Evolutionary conservation across 2,797 vertebrate genomes (phyloP), one percentile per base, ranked within the genome.

Genomic region (Neosilurus mollespiculum): DNA sequence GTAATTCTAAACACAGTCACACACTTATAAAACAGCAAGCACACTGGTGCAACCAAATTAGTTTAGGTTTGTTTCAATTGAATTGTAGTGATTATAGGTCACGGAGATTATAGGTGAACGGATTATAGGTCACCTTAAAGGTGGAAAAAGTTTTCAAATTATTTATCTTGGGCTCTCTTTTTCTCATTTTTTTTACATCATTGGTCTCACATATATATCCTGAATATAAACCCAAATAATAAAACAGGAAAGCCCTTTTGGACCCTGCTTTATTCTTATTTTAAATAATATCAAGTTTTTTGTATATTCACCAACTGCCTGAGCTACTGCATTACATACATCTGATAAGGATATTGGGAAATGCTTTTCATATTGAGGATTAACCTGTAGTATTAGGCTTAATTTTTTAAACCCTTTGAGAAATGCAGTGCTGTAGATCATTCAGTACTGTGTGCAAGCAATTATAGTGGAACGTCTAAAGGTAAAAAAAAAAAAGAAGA

Each of bases 301-400:
- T 62, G 53, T 53, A 16, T 18, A 24, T 26, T 61, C 43, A 37
- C 15, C 49, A 16, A 49, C 56, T 65, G 30, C 65, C 53, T 64
- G 71, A 66, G 49, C 43, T 64, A 64, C 18, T 81, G 58, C 51
- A 30, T 65, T 75, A 62, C 73, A 65, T 59, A 70, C 53, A 58
- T 20, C 26, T 64, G 77, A 80, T 83, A 86, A 84, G 83, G 56
- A 78, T 59, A 82, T 65, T 64, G 65, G 18, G 37, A 10, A 49
- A 79, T 58, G 80, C 56, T 84, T 65, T 16, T 43, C 43, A 82
- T 70, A 49, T 65, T 9, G 51, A 49, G 73, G 80, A 24, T 82
- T 58, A 62, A 64, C 37, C 34, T 22, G 12, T 56, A 69, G 71
- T 24, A 72, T 76, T 66, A 54, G 30, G 80, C 61, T 77, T 24